These are phyloP conservation scores for Drosophila carrolli DNA, from an alignment of 1,140 invertebrate species.

Conservation along the genomic window DNA sequence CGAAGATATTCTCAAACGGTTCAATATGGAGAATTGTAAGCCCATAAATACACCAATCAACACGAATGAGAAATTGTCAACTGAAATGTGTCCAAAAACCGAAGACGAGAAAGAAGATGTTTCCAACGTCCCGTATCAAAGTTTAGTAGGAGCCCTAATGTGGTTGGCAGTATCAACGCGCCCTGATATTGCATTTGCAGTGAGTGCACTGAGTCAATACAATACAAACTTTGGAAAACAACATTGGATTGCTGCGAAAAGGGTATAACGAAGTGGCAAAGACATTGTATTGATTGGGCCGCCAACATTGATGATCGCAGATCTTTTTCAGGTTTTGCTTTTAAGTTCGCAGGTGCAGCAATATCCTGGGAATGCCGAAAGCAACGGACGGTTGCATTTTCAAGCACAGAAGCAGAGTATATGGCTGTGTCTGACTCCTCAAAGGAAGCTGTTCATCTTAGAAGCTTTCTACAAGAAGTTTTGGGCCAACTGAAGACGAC, in stretches of 20 bases:
- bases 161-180: slow-evolving; percentile 5
- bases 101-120: background rate
- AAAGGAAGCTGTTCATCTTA: slow-evolving; percentile 8
- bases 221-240: background rate
- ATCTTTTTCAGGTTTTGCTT: slow-evolving; percentile 5
- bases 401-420: slow-evolving; percentile 68
- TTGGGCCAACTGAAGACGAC: slow-evolving; percentile 2
- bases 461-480: slow-evolving; percentile 9
- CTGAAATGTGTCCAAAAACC: slow-evolving; percentile 8
- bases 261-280: background rate
- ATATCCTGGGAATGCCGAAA: slow-evolving; percentile 84
- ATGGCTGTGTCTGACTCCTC: slow-evolving; percentile 13
- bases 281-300: background rate
- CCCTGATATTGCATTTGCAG: slow-evolving; percentile 1
- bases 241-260: background rate
- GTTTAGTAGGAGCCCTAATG: background rate
- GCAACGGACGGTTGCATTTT: slow-evolving; percentile 78
- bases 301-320: background rate
- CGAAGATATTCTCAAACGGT: background rate
- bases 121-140: background rate
- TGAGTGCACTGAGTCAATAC: background rate
- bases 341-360: slow-evolving; percentile 8
- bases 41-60: slow-evolving; percentile 1
- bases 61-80: slow-evolving; percentile 4
- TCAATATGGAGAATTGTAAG: slow-evolving; percentile 1